phyloP scores from a whole-genome alignment of 2,113 vertebrate species.

The Motacilla tschutschensis region DNA sequence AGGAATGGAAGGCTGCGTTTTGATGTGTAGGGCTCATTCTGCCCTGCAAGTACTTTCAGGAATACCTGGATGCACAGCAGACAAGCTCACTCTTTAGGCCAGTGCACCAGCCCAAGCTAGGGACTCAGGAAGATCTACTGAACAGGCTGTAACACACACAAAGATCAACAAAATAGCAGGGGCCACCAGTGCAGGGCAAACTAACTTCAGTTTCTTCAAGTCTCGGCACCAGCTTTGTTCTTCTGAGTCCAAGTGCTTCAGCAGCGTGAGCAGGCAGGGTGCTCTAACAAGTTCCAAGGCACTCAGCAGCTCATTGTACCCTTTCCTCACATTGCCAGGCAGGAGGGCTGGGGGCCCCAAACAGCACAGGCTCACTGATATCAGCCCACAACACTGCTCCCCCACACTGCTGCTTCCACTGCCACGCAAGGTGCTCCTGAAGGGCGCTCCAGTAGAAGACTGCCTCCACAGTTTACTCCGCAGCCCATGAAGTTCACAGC shows the following conservation, averaged over 20 bases:
- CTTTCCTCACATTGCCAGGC: background rate
- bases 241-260: background rate
- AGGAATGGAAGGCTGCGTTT: background rate
- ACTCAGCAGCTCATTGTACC: background rate
- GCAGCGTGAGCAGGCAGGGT: background rate
- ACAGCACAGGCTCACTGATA: background rate
- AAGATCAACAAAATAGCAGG: background rate
- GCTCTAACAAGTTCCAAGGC: background rate
- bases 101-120: background rate
- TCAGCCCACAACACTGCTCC: background rate
- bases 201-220: background rate
- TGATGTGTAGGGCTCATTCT: background rate
- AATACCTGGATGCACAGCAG: background rate
- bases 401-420: background rate
- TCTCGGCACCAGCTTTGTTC: background rate
- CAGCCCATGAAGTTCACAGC: accelerated
- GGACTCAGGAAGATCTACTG: background rate
- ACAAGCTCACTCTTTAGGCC: background rate
- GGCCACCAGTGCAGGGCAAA: accelerated
- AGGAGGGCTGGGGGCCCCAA: background rate
- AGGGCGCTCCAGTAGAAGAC: background rate
- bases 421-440: background rate
- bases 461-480: background rate
- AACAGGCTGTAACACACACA: background rate
- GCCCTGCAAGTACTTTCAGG: background rate